Evolutionary conservation across 2,888 invertebrate species (phyloP).

Genomic region (Dynastes hyllus): DNA sequence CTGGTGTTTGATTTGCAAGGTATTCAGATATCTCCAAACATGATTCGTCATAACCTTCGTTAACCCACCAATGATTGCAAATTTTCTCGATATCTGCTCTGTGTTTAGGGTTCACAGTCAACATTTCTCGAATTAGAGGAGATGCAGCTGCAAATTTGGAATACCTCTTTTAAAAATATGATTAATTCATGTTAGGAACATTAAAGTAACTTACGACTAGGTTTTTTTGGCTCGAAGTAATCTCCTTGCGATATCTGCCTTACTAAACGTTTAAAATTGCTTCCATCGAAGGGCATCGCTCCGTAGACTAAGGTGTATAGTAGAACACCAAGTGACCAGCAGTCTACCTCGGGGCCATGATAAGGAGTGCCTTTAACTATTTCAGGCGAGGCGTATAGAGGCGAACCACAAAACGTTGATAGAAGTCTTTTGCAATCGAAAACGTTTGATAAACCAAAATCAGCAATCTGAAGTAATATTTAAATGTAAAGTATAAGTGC

Average conservation of each 20-base stretch:
- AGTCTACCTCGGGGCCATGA: constrained; percentile 96
- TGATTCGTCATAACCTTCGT: constrained; percentile 85
- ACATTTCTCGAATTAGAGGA: constrained; percentile 93
- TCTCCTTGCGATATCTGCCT: constrained; percentile 98
- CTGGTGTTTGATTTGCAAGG: constrained; percentile 92
- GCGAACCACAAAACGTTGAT: constrained; percentile 96
- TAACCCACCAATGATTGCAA: constrained; percentile 98
- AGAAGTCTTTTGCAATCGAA: constrained; percentile 91
- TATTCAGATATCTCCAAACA: constrained; percentile 91
- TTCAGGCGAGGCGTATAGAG: constrained; percentile 97
- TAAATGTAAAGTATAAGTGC: too few relatives aligned
- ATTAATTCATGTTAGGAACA: background rate
- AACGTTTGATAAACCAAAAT: constrained; percentile 98
- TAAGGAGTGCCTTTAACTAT: constrained; percentile 98
- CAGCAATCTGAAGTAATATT: constrained; percentile 84
- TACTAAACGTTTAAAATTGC: constrained; percentile 97
- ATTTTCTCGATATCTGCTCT: constrained; percentile 96
- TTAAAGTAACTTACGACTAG: constrained; percentile 82
- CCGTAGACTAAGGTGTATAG: constrained; percentile 99
- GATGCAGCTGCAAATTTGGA: constrained; percentile 84
- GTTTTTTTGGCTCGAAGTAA: constrained; percentile 96
- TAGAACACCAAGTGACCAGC: constrained; percentile 96
- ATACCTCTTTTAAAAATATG: constrained; percentile 5
- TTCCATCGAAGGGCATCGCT: constrained; percentile 99
- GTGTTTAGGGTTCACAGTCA: constrained; percentile 92